A percentile compares a stretch with the other conserved stretches of the same genome.
phyloP scores from a whole-genome alignment of 2,113 vertebrate species.

The Oreocharis arfaki region DNA sequence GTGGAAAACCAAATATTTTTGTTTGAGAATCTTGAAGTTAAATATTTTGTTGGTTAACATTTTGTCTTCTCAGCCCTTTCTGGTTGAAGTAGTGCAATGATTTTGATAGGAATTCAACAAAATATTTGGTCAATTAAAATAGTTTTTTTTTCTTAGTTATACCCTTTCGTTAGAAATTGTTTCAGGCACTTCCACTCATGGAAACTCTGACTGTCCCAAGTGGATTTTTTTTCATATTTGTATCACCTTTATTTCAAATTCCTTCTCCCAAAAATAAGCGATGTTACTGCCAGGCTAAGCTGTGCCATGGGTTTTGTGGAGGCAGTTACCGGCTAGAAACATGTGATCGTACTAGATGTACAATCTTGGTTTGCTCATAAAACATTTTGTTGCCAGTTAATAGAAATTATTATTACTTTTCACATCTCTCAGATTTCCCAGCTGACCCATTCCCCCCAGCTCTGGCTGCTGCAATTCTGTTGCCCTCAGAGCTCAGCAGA shows the following conservation, averaged over 20 bases:
- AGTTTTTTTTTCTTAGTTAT: background rate
- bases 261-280: background rate
- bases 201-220: background rate
- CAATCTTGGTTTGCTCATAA: background rate
- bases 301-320: background rate
- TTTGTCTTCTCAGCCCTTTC: background rate
- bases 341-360: background rate
- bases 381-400: background rate
- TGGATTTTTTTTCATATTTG: background rate
- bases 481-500: background rate
- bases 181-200: background rate
- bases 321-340: background rate
- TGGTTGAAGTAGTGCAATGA: background rate
- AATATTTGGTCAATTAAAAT: background rate
- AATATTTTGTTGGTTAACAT: background rate
- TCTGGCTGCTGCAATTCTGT: background rate
- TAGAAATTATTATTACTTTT: background rate
- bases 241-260: background rate
- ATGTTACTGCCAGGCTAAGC: background rate
- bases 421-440: background rate
- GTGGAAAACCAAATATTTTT: conserved; percentile 3
- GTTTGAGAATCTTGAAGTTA: background rate
- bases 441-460: fast-evolving
- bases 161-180: background rate
- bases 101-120: background rate